Conservation (phyloP, 2,797 vertebrate genomes). For the Bradypodion ventrale region DNA sequence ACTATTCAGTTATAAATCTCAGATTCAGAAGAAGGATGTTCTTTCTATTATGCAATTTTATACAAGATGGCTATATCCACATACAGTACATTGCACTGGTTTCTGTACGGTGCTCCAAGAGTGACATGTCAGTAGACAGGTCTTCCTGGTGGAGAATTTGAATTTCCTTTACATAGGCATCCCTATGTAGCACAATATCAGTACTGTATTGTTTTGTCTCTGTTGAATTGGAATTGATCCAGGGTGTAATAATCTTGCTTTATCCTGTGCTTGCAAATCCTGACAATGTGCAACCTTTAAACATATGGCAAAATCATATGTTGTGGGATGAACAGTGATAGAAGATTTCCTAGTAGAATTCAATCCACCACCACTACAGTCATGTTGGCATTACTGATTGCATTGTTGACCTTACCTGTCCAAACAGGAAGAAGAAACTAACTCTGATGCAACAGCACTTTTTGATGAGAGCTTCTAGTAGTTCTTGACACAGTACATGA, state of each 20-base stretch:
- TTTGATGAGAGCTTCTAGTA: constrained; percentile 8
- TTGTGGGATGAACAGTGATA: background rate
- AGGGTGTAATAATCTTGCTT: background rate
- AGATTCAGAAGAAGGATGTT: background rate
- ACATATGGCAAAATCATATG: constrained; percentile 11
- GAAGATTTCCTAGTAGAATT: background rate
- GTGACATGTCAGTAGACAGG: background rate
- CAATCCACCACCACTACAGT: background rate
- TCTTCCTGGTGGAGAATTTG: background rate
- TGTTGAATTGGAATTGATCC: background rate
- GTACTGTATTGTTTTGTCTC: background rate
- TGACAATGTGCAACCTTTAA: background rate
- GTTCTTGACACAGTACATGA: background rate
- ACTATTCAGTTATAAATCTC: background rate
- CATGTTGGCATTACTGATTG: background rate
- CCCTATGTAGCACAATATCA: background rate
- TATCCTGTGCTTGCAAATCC: background rate
- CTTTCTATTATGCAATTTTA: background rate
- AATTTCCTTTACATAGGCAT: background rate
- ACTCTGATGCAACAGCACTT: background rate
- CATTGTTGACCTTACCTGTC: constrained; percentile 2
- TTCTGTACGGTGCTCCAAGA: background rate
- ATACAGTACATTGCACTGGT: background rate
- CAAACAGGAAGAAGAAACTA: constrained; percentile 5
- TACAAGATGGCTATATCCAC: background rate